Conservation (phyloP, 2,888 invertebrate species). For the Aethes cnicana region DNA sequence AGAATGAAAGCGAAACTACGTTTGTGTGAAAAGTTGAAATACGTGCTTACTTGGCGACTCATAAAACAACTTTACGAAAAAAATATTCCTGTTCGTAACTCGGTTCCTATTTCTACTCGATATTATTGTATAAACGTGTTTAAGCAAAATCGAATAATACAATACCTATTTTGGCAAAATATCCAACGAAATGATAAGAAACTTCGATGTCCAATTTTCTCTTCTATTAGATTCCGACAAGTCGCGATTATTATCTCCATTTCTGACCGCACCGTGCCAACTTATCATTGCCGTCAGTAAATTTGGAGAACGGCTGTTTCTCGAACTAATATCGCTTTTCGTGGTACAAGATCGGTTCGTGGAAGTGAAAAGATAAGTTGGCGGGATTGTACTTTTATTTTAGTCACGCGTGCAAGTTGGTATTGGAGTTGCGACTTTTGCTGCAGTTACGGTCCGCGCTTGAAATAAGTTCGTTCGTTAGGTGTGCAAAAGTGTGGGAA, state of each 20-base stretch:
- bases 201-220: conserved; percentile 30
- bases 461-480: conserved; percentile 30
- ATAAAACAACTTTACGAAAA: too few relatives aligned
- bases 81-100: too few relatives aligned
- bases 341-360: neutral
- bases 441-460: conserved; percentile 22
- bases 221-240: conserved; percentile 32
- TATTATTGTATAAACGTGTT: neutral
- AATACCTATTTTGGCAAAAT: conserved; percentile 25
- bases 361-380: conserved; percentile 17
- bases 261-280: conserved; percentile 26
- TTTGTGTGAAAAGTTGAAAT: too few relatives aligned
- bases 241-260: conserved; percentile 30
- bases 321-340: conserved; percentile 3
- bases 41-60: too few relatives aligned
- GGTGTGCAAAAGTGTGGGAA: conserved; percentile 1
- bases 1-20: too few relatives aligned
- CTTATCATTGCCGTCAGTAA: conserved; percentile 11
- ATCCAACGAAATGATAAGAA: conserved; percentile 23
- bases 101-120: too few relatives aligned
- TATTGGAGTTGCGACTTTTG: conserved; percentile 30
- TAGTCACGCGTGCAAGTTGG: conserved; percentile 29
- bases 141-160: conserved; percentile 2
- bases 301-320: conserved; percentile 4
- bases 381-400: conserved; percentile 29